These are phyloP conservation scores for Mayetiola destructor DNA, from an alignment of 2,888 invertebrate genomes.

Conservation along the genomic window DNA sequence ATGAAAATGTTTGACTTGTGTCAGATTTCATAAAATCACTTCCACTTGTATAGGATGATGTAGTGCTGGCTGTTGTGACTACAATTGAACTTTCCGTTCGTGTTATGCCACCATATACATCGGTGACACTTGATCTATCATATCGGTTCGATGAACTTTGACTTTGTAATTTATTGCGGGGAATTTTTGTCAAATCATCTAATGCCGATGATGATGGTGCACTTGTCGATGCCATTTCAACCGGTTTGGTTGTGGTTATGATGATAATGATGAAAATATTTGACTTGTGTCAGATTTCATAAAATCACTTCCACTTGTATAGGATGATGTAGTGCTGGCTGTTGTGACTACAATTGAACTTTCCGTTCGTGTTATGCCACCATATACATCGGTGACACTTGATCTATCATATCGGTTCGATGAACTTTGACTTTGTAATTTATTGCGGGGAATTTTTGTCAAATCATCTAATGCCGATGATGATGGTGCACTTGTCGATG, in stretches of 20 bases:
- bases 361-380: background rate
- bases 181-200: conserved; percentile 16
- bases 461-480: conserved; percentile 14
- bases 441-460: conserved; percentile 15
- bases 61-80: background rate
- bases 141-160: conserved; percentile 14
- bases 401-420: conserved; percentile 13
- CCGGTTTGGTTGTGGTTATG: background rate
- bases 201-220: background rate
- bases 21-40: background rate
- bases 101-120: background rate
- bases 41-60: background rate
- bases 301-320: background rate
- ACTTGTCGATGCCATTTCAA: background rate
- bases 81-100: background rate
- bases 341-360: background rate
- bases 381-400: background rate
- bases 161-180: conserved; percentile 14
- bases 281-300: background rate
- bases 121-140: background rate
- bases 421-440: conserved; percentile 12
- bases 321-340: background rate
- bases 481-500: background rate
- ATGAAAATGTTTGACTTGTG: too few relatives aligned
- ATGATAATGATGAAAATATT: too few relatives aligned